Evolutionary conservation across 2,113 vertebrate species (phyloP).

Genomic region (Isurus oxyrinchus): DNA sequence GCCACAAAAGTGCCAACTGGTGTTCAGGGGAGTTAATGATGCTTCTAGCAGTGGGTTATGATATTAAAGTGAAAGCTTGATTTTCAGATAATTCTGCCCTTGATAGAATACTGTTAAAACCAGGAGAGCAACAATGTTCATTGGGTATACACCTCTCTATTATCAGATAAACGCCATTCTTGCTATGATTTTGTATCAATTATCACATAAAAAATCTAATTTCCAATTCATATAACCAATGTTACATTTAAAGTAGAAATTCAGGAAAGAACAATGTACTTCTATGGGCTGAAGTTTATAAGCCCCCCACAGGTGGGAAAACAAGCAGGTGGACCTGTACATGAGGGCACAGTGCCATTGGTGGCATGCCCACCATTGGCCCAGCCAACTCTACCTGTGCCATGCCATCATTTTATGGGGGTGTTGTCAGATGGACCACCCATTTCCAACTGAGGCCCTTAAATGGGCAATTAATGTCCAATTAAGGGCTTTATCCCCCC

Average conservation of each 20-base stretch:
- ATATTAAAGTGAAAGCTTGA: background rate
- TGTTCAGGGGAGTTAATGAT: background rate
- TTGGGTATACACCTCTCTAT: background rate
- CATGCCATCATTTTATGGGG: no score
- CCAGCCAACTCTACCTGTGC: no score
- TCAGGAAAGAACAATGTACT: background rate
- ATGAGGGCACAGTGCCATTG: no score
- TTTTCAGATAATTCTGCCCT: background rate
- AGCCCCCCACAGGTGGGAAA: no score
- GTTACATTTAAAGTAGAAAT: constrained; percentile 6
- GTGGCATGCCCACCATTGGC: no score
- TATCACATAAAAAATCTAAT: background rate
- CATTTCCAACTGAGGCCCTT: no score
- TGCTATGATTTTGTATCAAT: background rate
- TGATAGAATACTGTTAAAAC: background rate
- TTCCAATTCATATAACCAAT: background rate
- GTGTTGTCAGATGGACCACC: no score
- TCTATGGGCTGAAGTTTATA: background rate
- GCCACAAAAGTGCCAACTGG: background rate
- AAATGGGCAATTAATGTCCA: no score
- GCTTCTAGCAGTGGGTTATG: background rate
- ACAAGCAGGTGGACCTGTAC: no score
- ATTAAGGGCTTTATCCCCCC: no score
- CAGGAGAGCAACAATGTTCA: background rate
- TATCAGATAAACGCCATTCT: background rate